Base-by-base conservation (phyloP, 2,888 invertebrate species). In the Acanthosoma haemorrhoidale region DNA sequence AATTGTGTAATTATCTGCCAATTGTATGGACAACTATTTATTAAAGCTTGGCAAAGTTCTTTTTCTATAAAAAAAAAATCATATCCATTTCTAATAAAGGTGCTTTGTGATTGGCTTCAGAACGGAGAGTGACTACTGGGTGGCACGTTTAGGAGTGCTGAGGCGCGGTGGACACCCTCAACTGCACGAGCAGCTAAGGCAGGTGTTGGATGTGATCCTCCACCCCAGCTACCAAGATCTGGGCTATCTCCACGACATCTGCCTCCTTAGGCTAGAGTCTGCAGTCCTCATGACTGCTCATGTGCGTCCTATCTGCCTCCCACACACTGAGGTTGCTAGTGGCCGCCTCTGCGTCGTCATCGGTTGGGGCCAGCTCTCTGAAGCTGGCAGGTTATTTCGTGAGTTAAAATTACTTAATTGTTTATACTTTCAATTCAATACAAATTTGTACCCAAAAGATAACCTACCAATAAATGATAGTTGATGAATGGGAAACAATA, bases 321-420 rank as follows among this genome's bases (percentile, higher is more conserved):
- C 91, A 8, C 82, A 82, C 57, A 84, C 87, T 0, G 83, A 83
- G 29, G 57, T 72, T 36, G 43, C 38, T 16, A 86, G 88, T 73
- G 88, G 88, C 0, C 83, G 85, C 1, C 83, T 86, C 74, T 91
- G 91, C 79, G 90, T 90, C 0, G 89, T 91, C 16, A 86, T 91
- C 13, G 91, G 91, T 4, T 91, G 91, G 91, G 91, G 91, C 31
- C 90, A 91, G 77, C 82, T 90, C 0, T 89, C 88, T 76, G 91
- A 91, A 80, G 87, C 88, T 72, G 90, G 90, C 68, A 82, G 89
- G 72, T 88, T 90, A 70, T 91, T 91, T 79, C 91, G 91, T 91
- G 81, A 88, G 90, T 79, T 63, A 4, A 25, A 39, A 9, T 34
- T 51, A 18, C n/a, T n/a, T n/a, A n/a, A n/a, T 51, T 9, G 11